Percentiles rank a stretch among this genome's conserved stretches.
phyloP scores from a whole-genome alignment of 2,888 invertebrate species.

The Carpatolechia fugitivella region DNA sequence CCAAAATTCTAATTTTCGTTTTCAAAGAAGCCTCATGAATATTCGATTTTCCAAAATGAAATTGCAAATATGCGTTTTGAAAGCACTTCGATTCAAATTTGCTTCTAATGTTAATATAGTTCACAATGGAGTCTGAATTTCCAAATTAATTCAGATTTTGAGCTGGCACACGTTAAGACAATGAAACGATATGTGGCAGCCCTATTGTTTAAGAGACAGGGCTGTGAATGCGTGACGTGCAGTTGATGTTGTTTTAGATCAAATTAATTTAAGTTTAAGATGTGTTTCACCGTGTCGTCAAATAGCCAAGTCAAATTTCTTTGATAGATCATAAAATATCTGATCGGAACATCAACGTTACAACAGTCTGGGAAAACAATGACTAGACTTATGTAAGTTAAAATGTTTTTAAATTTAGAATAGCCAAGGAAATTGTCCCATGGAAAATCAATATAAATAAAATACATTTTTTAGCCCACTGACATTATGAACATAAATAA shows the following conservation, averaged over 20 bases:
- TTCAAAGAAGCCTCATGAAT: background rate
- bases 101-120: background rate
- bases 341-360: too few species aligned
- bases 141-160: background rate
- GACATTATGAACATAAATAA: too few species aligned
- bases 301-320: too few species aligned
- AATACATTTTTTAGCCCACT: too few species aligned
- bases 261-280: background rate
- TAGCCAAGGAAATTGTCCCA: too few species aligned
- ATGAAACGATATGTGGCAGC: background rate
- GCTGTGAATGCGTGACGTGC: background rate
- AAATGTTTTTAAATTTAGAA: too few species aligned
- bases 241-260: too few species aligned
- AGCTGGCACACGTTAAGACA: background rate
- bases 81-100: background rate
- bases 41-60: background rate
- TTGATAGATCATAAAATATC: too few species aligned
- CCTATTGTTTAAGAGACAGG: background rate
- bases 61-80: background rate
- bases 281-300: background rate
- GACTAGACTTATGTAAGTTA: too few species aligned
- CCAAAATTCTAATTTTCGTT: background rate
- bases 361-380: too few species aligned
- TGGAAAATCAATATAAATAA: too few species aligned
- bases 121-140: background rate